These are phyloP conservation scores for Oreamnos americanus DNA, from an alignment of 2,113 vertebrate species.

Conservation along the genomic window DNA sequence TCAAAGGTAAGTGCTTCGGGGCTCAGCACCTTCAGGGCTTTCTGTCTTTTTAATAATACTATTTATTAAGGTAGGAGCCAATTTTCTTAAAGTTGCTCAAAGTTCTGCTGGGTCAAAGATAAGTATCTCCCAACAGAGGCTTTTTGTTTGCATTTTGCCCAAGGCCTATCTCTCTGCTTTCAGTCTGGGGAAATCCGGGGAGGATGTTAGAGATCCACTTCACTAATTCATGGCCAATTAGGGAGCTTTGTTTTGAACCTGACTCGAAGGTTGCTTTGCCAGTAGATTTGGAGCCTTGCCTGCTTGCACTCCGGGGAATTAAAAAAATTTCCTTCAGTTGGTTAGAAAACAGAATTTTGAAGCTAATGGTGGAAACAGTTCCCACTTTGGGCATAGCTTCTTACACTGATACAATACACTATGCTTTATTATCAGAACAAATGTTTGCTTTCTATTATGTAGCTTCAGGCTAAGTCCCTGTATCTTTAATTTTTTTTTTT, in stretches of 20 bases:
- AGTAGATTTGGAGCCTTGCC: background rate
- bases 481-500: background rate
- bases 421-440: background rate
- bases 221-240: conserved; percentile 47
- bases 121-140: conserved; percentile 33
- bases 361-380: background rate
- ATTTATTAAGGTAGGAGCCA: conserved; percentile 36
- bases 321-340: background rate
- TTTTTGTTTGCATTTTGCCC: conserved; percentile 46
- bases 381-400: background rate
- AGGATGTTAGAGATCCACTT: conserved; percentile 8
- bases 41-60: conserved; percentile 42
- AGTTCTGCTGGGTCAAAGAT: conserved; percentile 1
- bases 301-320: background rate
- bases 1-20: background rate
- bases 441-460: background rate
- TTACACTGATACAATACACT: background rate
- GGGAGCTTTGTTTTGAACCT: background rate
- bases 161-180: background rate
- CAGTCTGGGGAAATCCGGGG: background rate
- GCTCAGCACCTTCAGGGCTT: background rate
- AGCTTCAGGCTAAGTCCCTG: background rate
- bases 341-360: conserved; percentile 31
- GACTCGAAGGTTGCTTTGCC: background rate
- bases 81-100: conserved; percentile 38